Conservation (phyloP, 2,888 invertebrate species). For the Patella pellucida region DNA sequence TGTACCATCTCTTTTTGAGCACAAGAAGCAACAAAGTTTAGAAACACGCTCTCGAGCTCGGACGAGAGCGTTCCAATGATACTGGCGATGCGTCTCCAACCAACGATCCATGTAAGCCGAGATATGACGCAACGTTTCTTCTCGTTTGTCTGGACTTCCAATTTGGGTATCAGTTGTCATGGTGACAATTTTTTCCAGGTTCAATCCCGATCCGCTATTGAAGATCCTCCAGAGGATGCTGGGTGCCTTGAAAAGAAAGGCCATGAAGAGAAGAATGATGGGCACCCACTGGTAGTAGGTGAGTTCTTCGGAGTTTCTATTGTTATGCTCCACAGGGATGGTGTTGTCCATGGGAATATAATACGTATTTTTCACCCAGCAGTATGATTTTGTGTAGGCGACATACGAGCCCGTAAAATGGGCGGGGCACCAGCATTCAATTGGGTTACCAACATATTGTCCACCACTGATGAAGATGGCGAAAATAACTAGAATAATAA, state of each 20-base stretch:
- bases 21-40: constrained; percentile 53
- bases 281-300: constrained; percentile 70
- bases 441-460: constrained; percentile 62
- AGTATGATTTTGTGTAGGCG: constrained; percentile 67
- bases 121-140: constrained; percentile 55
- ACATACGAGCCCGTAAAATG: constrained; percentile 69
- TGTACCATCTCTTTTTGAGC: constrained; percentile 61
- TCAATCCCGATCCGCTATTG: constrained; percentile 59
- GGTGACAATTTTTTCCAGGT: constrained; percentile 59
- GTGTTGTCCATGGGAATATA: constrained; percentile 61
- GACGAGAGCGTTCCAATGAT: constrained; percentile 54
- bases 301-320: constrained; percentile 53
- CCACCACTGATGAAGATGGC: constrained; percentile 59
- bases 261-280: constrained; percentile 72
- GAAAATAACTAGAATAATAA: constrained; percentile 56
- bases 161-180: constrained; percentile 56
- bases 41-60: constrained; percentile 55
- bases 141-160: constrained; percentile 50
- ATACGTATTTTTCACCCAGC: constrained; percentile 67
- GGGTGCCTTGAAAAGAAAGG: constrained; percentile 73
- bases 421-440: constrained; percentile 64
- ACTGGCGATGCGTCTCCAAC: constrained; percentile 59
- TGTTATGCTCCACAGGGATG: constrained; percentile 52
- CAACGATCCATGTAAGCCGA: constrained; percentile 59
- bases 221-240: constrained; percentile 72